Percentiles rank a stretch among this genome's conserved stretches.
These are phyloP conservation scores for Cyprinus carpio DNA, from an alignment of 2,113 vertebrate genomes.

Conservation along the genomic window DNA sequence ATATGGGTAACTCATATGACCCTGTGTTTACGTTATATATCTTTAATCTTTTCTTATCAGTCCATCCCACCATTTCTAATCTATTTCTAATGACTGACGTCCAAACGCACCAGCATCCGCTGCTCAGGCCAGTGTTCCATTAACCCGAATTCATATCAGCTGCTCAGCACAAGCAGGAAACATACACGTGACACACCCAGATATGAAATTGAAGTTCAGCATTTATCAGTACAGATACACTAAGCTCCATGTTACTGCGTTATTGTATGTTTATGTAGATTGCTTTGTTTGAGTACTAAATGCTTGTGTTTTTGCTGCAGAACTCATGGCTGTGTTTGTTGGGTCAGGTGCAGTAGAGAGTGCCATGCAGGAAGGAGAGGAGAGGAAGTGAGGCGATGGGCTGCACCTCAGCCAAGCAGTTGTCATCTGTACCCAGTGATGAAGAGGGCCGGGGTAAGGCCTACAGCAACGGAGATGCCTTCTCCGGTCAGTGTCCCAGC, in stretches of 20 bases:
- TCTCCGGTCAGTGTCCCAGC: slow-evolving; percentile 78
- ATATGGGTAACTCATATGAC: background rate
- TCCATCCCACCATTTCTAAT: background rate
- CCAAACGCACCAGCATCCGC: background rate
- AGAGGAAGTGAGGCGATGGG: slow-evolving; percentile 89
- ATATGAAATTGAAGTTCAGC: slow-evolving; percentile 17
- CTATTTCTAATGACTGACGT: background rate
- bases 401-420: slow-evolving; percentile 92
- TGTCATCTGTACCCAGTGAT: slow-evolving; percentile 89
- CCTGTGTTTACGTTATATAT: background rate
- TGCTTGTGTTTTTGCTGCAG: background rate
- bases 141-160: slow-evolving; percentile 36
- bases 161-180: slow-evolving; percentile 1
- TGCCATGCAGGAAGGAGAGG: slow-evolving; percentile 81
- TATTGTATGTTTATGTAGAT: background rate
- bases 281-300: background rate
- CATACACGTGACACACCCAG: slow-evolving; percentile 15
- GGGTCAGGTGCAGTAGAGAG: slow-evolving; percentile 51
- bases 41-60: background rate
- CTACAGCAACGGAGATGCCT: slow-evolving; percentile 87
- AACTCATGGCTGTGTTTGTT: background rate
- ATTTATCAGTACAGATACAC: background rate
- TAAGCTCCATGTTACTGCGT: background rate
- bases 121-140: background rate
- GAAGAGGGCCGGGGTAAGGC: slow-evolving; percentile 88